Conservation (phyloP, 2,888 invertebrate genomes). For the Caenorhabditis japonica region DNA sequence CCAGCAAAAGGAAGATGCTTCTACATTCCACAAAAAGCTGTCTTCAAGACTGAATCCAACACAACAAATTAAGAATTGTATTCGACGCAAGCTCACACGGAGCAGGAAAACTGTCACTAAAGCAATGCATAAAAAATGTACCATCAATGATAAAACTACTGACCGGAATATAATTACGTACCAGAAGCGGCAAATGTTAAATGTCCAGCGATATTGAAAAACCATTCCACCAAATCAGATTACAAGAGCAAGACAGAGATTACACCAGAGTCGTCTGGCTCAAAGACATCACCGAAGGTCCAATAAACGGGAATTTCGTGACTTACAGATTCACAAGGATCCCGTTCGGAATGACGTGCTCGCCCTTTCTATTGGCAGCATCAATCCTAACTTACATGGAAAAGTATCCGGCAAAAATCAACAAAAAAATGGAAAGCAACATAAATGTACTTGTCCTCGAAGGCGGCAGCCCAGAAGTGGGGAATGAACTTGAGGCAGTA, state of each 20-base stretch:
- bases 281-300: constrained; percentile 40
- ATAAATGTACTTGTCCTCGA: constrained; percentile 9
- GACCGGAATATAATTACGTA: too few species aligned
- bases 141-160: too few species aligned
- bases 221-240: constrained; percentile 59
- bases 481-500: constrained; percentile 17
- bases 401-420: constrained; percentile 28
- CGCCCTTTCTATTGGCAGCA: too few species aligned
- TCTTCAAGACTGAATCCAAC: too few species aligned
- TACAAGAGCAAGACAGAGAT: constrained; percentile 52
- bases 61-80: too few species aligned
- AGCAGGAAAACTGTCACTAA: too few species aligned
- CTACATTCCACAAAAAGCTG: too few species aligned
- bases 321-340: constrained; percentile 48
- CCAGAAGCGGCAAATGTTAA: constrained; percentile 14
- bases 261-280: constrained; percentile 56
- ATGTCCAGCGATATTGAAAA: constrained; percentile 60
- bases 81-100: too few species aligned
- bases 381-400: too few species aligned
- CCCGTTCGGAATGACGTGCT: too few species aligned
- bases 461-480: constrained; percentile 9
- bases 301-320: constrained; percentile 43
- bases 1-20: too few species aligned
- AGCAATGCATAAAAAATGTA: too few species aligned
- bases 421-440: neutral